A percentile compares a stretch with the other conserved stretches of the same genome.
Evolutionary conservation across 2,888 invertebrate genomes (phyloP).

Genomic region (Trichogramma evanescens): DNA sequence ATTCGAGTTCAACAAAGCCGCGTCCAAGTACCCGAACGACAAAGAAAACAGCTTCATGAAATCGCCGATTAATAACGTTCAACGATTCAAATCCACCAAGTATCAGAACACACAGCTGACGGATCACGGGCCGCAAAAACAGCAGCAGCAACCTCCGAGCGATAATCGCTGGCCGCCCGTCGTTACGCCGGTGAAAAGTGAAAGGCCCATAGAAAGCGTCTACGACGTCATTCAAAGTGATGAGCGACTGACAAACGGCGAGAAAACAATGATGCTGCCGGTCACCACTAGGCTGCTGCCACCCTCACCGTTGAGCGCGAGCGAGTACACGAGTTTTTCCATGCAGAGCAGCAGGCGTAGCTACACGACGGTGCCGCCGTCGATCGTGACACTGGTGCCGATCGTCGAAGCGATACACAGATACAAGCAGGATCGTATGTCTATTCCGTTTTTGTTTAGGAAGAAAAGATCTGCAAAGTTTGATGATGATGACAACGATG

Average conservation of each 20-base stretch:
- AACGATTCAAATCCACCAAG: too few species aligned
- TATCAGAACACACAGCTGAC: slow-evolving; percentile 9
- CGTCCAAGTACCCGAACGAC: too few species aligned
- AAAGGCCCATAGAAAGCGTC: slow-evolving; percentile 13
- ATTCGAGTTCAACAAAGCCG: too few species aligned
- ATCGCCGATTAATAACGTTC: too few species aligned
- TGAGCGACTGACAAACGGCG: neutral
- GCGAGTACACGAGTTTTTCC: slow-evolving; percentile 26
- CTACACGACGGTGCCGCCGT: neutral
- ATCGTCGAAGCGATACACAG: slow-evolving; percentile 16
- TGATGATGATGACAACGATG: slow-evolving; percentile 14
- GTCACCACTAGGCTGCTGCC: slow-evolving; percentile 25
- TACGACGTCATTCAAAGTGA: neutral
- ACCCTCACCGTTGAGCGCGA: slow-evolving; percentile 24
- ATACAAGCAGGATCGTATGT: neutral
- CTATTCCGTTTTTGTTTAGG: slow-evolving; percentile 16
- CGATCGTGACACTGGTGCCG: slow-evolving; percentile 9
- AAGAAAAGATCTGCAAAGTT: slow-evolving; percentile 15
- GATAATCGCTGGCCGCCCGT: neutral
- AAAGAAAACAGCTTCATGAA: too few species aligned
- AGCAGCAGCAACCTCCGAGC: neutral
- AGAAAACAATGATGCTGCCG: slow-evolving; percentile 1
- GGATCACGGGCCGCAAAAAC: neutral
- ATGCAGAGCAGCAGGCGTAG: neutral
- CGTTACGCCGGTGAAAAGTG: slow-evolving; percentile 20